phyloP scores from a whole-genome alignment of 1,140 invertebrate species.

The Tetramorium parvispinum region DNA sequence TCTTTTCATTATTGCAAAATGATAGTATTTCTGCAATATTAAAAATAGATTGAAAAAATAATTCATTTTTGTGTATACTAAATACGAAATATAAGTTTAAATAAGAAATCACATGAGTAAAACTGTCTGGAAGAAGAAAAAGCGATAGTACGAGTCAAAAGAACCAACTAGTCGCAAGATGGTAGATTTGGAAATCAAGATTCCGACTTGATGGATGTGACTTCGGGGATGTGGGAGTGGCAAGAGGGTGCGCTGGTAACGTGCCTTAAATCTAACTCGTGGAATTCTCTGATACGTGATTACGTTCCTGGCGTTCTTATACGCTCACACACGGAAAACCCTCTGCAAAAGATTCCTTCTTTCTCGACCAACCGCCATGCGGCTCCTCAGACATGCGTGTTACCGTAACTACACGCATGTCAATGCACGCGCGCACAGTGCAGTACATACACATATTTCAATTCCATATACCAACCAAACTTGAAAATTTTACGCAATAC shows the following conservation, averaged over 20 bases:
- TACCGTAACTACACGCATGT: neutral
- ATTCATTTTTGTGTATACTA: neutral
- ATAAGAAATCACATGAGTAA: conserved; percentile 34
- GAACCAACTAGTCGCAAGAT: conserved; percentile 51
- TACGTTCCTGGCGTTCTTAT: conserved; percentile 57
- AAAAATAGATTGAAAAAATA: neutral
- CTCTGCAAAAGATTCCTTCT: conserved; percentile 56
- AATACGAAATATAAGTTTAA: conserved; percentile 37
- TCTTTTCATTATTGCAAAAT: neutral
- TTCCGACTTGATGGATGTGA: conserved; percentile 69
- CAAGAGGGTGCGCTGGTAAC: conserved; percentile 70
- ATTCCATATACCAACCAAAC: neutral
- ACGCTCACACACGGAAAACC: conserved; percentile 65
- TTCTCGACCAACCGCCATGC: conserved; percentile 64
- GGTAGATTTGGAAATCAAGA: conserved; percentile 71
- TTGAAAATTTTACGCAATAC: neutral
- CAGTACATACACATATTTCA: conserved; percentile 2
- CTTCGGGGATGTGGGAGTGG: conserved; percentile 69
- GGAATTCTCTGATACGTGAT: conserved; percentile 56
- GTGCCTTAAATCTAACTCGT: conserved; percentile 49
- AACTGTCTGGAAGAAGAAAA: conserved; percentile 33
- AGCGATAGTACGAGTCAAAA: conserved; percentile 16
- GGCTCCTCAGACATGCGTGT: conserved; percentile 63
- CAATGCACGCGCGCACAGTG: neutral
- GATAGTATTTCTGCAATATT: too few relatives aligned